Conservation (phyloP, 2,797 vertebrate genomes). For the Fistularia tabacaria region DNA sequence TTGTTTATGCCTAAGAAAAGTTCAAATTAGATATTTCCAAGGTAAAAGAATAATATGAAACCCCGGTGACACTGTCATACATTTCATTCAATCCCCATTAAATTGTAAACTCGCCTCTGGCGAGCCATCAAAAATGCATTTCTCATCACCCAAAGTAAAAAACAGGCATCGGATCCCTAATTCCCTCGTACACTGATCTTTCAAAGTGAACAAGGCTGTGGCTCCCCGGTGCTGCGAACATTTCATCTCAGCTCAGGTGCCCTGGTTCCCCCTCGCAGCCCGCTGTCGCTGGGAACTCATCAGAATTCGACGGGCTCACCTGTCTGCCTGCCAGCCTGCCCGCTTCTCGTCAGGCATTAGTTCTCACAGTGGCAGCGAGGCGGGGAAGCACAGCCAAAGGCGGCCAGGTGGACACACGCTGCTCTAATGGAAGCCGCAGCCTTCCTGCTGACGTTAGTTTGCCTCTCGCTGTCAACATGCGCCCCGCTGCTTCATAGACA, state of each 20-base stretch:
- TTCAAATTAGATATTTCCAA: background rate
- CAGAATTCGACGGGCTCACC: slow-evolving; percentile 51
- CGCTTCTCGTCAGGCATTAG: slow-evolving; percentile 38
- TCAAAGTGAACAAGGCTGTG: slow-evolving; percentile 37
- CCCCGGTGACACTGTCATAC: slow-evolving; percentile 1
- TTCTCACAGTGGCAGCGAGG: slow-evolving; percentile 26
- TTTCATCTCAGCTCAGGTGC: slow-evolving; percentile 48
- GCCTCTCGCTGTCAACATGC: slow-evolving; percentile 7
- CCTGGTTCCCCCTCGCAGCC: slow-evolving; percentile 25
- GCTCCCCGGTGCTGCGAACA: slow-evolving; percentile 34
- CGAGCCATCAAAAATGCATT: slow-evolving; percentile 14
- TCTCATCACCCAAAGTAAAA: background rate
- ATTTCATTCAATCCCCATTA: slow-evolving; percentile 1
- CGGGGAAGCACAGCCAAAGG: slow-evolving; percentile 15
- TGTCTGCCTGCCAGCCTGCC: slow-evolving; percentile 15
- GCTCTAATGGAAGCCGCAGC: slow-evolving; percentile 40
- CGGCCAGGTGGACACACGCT: slow-evolving; percentile 28
- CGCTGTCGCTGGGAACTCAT: slow-evolving; percentile 47
- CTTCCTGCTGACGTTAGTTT: slow-evolving; percentile 46
- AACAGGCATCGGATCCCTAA: slow-evolving; percentile 8
- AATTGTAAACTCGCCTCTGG: background rate
- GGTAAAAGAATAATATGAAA: background rate
- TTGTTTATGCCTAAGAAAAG: too few relatives aligned
- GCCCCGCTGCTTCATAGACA: slow-evolving; percentile 31
- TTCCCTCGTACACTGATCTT: slow-evolving; percentile 22